Evolutionary conservation across 2,888 invertebrate genomes (phyloP), one percentile per base, ranked within the genome.

Genomic region (Diadegma fenestrale): DNA sequence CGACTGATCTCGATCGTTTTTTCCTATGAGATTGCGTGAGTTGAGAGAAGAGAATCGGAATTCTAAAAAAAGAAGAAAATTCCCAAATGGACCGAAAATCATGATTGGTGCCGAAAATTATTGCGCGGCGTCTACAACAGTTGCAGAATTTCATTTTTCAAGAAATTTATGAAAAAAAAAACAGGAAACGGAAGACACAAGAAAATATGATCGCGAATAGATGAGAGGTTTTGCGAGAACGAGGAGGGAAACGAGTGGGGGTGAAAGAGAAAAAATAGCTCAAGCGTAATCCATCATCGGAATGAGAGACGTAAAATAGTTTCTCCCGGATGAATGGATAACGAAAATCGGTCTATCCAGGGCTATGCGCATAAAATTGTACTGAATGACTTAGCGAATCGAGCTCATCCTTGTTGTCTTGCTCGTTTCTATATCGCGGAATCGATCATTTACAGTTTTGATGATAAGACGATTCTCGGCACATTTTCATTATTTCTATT

Each of bases 261-360:
- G 66, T 22, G 26, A 66, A 72, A 76, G 17, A 37, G 33, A 73
- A 19, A 73, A 69, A 48, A 80, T 33, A 73, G 14, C 78, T 77
- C 58, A 14, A 30, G 22, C n/a, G 79, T 61, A 79, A 85, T 85
- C 76, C 69, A 85, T 85, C 85, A 85, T 82, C 82, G 58, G 69
- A 75, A 71, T 26, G 75, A 48, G 64, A 82, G 75, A 76, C 58
- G 66, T 33, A 22, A 85, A 85, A 80, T 82, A 82, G 85, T 85
- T 85, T 82, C 79, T 75, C 66, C 48, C 82, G 26, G 71, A 79
- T 80, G 81, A 85, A 78, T 82, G 78, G 82, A 68, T 79, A 54
- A 30, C 63, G 63, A 78, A 82, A 69, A 81, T 54, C 75, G 85
- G 78, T 82, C 69, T 64, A 82, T 82, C 51, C 78, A 19, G 51